These are phyloP conservation scores for Oreochromis spilurus DNA, from an alignment of 2,113 vertebrate species.

Conservation along the genomic window DNA sequence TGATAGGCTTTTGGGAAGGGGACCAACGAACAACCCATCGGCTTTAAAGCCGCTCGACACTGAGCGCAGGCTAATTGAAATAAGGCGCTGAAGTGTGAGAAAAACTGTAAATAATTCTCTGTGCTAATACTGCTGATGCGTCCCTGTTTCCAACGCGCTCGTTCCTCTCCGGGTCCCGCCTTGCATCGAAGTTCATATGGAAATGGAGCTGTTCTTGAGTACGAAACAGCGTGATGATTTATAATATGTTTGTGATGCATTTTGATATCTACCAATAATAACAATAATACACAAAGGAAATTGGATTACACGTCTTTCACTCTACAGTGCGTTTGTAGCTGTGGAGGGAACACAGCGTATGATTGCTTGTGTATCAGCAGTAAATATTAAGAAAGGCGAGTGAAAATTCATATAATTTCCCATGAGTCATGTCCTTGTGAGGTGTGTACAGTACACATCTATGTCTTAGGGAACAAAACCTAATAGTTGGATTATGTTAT, in stretches of 20 bases:
- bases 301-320: conserved; percentile 62
- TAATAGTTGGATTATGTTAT: conserved; percentile 65
- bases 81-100: background rate
- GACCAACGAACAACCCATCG: conserved; percentile 23
- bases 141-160: background rate
- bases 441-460: conserved; percentile 38
- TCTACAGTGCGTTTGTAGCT: conserved; percentile 20
- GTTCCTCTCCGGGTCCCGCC: background rate
- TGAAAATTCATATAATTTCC: conserved; percentile 65
- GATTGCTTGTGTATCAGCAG: conserved; percentile 62
- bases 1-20: conserved; percentile 2
- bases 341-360: conserved; percentile 15
- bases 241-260: conserved; percentile 51
- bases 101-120: conserved; percentile 24
- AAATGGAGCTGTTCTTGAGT: conserved; percentile 41
- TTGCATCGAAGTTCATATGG: conserved; percentile 11
- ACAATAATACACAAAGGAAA: conserved; percentile 65
- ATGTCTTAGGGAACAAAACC: conserved; percentile 44
- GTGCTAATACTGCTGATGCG: background rate
- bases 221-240: conserved; percentile 39
- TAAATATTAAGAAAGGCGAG: conserved; percentile 65
- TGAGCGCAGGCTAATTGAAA: conserved; percentile 24
- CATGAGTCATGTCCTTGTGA: conserved; percentile 57
- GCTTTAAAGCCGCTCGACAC: conserved; percentile 7
- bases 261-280: conserved; percentile 62